These are phyloP conservation scores for Drosophila acutilabella DNA, from an alignment of 2,888 invertebrate genomes.

Conservation along the genomic window DNA sequence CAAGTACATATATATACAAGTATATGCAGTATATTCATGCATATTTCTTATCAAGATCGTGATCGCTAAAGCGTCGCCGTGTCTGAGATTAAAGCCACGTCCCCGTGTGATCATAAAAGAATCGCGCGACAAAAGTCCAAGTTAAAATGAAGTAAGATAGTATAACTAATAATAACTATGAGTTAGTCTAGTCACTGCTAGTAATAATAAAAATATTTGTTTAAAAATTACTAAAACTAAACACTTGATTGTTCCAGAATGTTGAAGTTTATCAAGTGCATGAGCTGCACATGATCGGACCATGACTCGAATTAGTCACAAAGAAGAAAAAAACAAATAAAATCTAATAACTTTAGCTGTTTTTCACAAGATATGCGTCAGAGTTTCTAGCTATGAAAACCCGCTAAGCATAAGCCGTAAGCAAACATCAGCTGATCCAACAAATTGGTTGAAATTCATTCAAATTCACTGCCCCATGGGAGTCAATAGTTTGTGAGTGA, in stretches of 20 bases:
- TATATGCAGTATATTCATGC: not conserved
- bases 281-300: constrained; percentile 6
- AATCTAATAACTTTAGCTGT: constrained; percentile 1
- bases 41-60: constrained; percentile 26
- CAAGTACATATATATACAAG: not conserved
- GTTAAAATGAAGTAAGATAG: not conserved
- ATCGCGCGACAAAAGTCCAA: constrained; percentile 26
- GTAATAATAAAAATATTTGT: constrained; percentile 7
- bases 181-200: constrained; percentile 1
- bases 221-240: not conserved
- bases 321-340: not conserved
- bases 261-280: constrained; percentile 8
- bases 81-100: constrained; percentile 30
- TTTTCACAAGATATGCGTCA: constrained; percentile 18
- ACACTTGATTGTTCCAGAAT: constrained; percentile 12
- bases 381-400: not conserved
- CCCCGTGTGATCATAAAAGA: constrained; percentile 26
- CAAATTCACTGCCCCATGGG: constrained; percentile 1
- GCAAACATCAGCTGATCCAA: constrained; percentile 4
- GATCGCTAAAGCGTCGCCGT: constrained; percentile 34
- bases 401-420: not conserved
- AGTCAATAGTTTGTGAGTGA: constrained; percentile 1
- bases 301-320: constrained; percentile 18
- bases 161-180: constrained; percentile 10
- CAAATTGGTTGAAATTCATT: not conserved